Conservation (phyloP, 1,140 invertebrate species). For the Gonioctena quinquepunctata region DNA sequence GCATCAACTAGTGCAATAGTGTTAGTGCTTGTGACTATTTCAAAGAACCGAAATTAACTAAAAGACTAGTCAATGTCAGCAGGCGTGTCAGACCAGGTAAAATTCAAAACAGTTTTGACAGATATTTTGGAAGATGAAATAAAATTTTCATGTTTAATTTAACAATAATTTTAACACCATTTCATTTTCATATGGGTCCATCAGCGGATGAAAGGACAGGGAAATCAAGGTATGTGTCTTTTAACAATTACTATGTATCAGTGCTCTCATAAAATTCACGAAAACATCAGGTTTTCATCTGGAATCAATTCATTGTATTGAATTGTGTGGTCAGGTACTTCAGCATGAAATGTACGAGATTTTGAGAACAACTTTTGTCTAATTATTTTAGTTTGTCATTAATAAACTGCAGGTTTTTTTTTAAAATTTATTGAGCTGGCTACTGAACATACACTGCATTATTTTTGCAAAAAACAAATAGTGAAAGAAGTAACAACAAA, state of each 20-base stretch:
- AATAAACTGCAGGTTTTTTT: too few species aligned
- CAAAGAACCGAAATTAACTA: conserved; percentile 44
- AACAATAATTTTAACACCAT: conserved; percentile 31
- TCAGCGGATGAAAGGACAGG: conserved; percentile 90
- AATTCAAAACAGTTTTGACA: conserved; percentile 50
- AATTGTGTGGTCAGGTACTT: too few species aligned
- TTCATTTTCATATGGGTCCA: conserved; percentile 60
- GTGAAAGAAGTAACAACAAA: too few species aligned
- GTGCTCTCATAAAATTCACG: too few species aligned
- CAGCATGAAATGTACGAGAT: too few species aligned
- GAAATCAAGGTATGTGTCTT: conserved; percentile 72
- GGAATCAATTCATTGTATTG: too few species aligned
- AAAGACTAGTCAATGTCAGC: conserved; percentile 67
- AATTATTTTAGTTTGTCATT: too few species aligned
- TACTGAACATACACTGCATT: too few species aligned
- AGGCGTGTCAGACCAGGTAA: conserved; percentile 73
- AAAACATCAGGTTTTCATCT: too few species aligned
- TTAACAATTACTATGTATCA: background rate
- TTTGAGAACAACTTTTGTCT: too few species aligned
- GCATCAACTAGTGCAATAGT: conserved; percentile 26
- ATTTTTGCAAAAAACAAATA: too few species aligned
- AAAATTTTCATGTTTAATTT: background rate
- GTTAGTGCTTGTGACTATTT: conserved; percentile 32
- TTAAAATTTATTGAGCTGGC: too few species aligned
- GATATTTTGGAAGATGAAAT: conserved; percentile 19